These are phyloP conservation scores for Idaea straminata DNA, from an alignment of 2,888 invertebrate genomes.

Conservation along the genomic window DNA sequence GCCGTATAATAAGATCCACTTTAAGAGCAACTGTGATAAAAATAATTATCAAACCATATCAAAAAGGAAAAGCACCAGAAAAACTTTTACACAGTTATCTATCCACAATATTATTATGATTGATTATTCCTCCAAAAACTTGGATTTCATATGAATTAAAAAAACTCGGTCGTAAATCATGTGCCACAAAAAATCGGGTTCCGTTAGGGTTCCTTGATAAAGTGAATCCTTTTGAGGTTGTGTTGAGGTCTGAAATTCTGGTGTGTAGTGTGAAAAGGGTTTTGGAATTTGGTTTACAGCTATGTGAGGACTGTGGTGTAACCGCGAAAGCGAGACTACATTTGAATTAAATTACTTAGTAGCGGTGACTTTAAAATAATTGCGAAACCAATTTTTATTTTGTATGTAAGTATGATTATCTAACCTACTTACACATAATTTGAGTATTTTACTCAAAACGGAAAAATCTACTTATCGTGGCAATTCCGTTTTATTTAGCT, in stretches of 20 bases:
- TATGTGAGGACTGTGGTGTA: neutral
- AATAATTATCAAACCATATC: neutral
- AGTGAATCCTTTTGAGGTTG: constrained; percentile 12
- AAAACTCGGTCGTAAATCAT: constrained; percentile 25
- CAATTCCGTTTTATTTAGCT: no score
- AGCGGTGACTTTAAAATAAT: no score
- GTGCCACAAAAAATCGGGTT: constrained; percentile 8
- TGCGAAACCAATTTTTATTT: no score
- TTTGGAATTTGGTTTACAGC: neutral
- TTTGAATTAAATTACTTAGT: neutral
- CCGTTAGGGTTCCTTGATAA: constrained; percentile 8
- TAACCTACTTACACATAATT: no score
- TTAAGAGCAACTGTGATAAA: no score
- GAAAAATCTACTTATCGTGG: no score
- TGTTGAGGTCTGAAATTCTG: neutral
- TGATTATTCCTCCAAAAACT: constrained; percentile 15
- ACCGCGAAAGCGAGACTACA: neutral
- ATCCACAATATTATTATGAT: constrained; percentile 12
- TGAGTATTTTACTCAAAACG: no score
- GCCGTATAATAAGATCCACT: no score
- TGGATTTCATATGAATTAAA: constrained; percentile 17
- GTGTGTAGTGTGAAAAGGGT: neutral
- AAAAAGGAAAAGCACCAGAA: neutral
- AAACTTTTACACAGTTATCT: neutral
- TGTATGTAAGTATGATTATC: no score